Base-by-base conservation (phyloP, 2,113 vertebrate species). In the Rhagologus leucostigma region DNA sequence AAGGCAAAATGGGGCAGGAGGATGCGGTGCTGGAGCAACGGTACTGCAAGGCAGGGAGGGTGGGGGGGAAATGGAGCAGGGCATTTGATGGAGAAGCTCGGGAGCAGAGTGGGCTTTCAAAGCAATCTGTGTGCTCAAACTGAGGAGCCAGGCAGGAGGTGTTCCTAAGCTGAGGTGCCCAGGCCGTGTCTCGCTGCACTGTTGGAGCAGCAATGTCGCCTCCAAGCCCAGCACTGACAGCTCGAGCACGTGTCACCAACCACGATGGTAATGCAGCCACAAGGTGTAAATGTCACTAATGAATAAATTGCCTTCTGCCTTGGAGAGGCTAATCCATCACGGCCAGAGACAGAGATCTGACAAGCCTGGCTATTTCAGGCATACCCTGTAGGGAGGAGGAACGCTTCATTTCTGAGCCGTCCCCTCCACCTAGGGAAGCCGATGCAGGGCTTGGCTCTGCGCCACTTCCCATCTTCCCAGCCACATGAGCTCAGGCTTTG, bases 201-300 rank as follows among this genome's bases (percentile, higher is more conserved):
- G 15, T 80, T 52, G 59, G 56, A 93, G 64, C 85, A 92, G 56
- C 1, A 2, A 10, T 46, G 82, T 52, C 30, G 19, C 91, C 84
- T 94, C 73, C 42, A 30, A 96, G 95, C 79, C 62, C 80, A 33
- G 80, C 76, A 30, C 52, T 93, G 94, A 91, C 85, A 94, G 92
- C 82, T 56, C 9, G 10, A 74, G 95, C 93, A 57, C 39, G 53
- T 94, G 86, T 92, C 92, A 77, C 86, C 88, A 84, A 35, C 91
- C 32, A 10, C 35, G 39, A 42, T 10, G 68, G 87, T 75, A 84
- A 90, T 49, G 83, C 93, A 95, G 92, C 95, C 94, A 96, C 89
- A 95, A 96, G 95, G 94, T 97, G 89, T 96, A 95, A 95, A 76
- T 97, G 96, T 94, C 96, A 92, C 93, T 96, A 96, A 95, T 88